Conservation (phyloP, 2,797 vertebrate species). For the Propithecus perrieri region DNA sequence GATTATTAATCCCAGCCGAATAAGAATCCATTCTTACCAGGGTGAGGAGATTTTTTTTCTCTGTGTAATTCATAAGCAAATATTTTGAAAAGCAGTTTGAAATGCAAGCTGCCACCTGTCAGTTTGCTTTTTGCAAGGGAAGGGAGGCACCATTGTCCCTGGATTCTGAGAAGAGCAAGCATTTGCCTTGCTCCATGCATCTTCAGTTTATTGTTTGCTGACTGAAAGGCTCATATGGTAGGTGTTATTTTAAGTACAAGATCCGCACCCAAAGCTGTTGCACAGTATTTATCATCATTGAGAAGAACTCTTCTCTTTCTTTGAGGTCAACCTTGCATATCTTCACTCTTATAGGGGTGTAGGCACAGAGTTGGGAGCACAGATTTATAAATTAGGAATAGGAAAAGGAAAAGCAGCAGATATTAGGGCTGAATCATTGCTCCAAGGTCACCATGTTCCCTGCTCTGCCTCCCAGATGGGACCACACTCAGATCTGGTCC, state of each 20-base stretch:
- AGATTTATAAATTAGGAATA: slow-evolving; percentile 3
- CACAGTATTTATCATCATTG: not conserved
- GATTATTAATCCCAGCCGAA: slow-evolving; percentile 65
- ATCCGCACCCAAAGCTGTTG: not conserved
- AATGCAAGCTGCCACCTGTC: slow-evolving; percentile 52
- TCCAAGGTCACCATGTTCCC: not conserved
- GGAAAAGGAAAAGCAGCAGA: not conserved
- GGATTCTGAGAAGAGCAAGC: slow-evolving; percentile 8
- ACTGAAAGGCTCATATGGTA: not conserved
- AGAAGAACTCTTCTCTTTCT: slow-evolving; percentile 14
- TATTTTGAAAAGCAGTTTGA: slow-evolving; percentile 61
- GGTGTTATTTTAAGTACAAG: slow-evolving; percentile 8
- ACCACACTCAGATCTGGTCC: not conserved
- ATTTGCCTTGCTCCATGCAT: not conserved
- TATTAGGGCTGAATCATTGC: not conserved
- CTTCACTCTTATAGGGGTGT: not conserved
- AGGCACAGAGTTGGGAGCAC: not conserved
- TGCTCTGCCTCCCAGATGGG: not conserved
- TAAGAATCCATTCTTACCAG: slow-evolving; percentile 55
- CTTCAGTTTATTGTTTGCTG: not conserved
- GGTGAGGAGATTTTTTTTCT: slow-evolving; percentile 21
- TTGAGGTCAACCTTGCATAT: not conserved
- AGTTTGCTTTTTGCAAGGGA: slow-evolving; percentile 32
- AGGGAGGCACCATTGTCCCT: not conserved
- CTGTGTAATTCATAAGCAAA: slow-evolving; percentile 52